Percentiles rank a stretch among this genome's conserved stretches.
These are phyloP conservation scores for Alviniconcha marisindica DNA, from an alignment of 1,140 invertebrate species.

Conservation along the genomic window DNA sequence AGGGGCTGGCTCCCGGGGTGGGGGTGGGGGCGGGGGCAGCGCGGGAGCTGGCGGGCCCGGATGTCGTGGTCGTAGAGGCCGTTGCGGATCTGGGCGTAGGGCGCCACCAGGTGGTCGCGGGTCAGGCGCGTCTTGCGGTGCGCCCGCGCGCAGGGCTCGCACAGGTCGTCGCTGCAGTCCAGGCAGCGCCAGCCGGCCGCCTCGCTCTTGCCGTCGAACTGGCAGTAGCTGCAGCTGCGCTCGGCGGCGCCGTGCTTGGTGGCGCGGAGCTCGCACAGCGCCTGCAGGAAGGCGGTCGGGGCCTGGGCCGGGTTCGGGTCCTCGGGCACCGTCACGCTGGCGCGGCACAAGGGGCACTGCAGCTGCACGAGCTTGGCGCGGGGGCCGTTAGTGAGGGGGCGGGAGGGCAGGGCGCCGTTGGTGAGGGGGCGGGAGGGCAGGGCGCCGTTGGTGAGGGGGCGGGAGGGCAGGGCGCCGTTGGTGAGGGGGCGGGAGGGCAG, in stretches of 20 bases:
- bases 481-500: too few species aligned
- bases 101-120: conserved; percentile 63
- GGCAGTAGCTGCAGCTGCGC: conserved; percentile 68
- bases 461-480: too few species aligned
- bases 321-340: conserved; percentile 39
- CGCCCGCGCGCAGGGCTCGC: conserved; percentile 61
- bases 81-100: conserved; percentile 62
- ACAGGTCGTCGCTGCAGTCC: conserved; percentile 70
- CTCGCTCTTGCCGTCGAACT: conserved; percentile 55
- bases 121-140: conserved; percentile 70
- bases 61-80: conserved; percentile 70
- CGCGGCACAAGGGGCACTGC: conserved; percentile 57
- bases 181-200: conserved; percentile 61
- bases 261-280: conserved; percentile 56
- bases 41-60: conserved; percentile 53
- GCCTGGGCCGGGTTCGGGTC: conserved; percentile 35
- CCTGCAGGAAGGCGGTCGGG: conserved; percentile 54
- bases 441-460: too few species aligned
- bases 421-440: too few species aligned
- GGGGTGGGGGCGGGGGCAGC: conserved; percentile 55
- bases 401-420: too few species aligned
- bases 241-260: conserved; percentile 49
- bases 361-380: background rate
- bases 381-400: background rate
- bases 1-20: conserved; percentile 36